A percentile compares a stretch with the other conserved stretches of the same genome.
phyloP scores from a whole-genome alignment of 1,140 invertebrate species.

The Maconellicoccus hirsutus region DNA sequence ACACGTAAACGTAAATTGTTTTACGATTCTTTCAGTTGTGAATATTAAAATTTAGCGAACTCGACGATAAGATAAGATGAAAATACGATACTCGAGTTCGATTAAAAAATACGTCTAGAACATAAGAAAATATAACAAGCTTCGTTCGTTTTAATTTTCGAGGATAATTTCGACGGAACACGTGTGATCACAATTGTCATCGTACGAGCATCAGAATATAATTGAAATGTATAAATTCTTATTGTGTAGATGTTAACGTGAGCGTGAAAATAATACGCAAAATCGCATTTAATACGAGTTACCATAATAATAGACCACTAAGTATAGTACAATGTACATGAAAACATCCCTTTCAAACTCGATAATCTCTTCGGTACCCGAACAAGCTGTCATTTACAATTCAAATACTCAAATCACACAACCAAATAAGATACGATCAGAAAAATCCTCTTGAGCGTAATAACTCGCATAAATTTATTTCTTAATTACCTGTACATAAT shows the following conservation, averaged over 20 bases:
- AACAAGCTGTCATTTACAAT: background rate
- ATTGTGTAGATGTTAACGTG: background rate
- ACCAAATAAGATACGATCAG: too few relatives aligned
- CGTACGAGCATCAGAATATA: background rate
- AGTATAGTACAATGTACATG: background rate
- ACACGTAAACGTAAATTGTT: too few relatives aligned
- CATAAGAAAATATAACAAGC: too few relatives aligned
- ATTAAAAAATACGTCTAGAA: too few relatives aligned
- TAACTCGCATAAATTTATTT: too few relatives aligned
- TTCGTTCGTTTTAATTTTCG: too few relatives aligned
- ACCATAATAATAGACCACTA: background rate
- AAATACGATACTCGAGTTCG: too few relatives aligned
- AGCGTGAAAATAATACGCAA: background rate
- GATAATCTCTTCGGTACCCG: background rate
- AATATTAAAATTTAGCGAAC: too few relatives aligned
- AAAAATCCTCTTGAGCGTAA: too few relatives aligned
- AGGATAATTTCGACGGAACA: background rate
- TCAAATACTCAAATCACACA: background rate
- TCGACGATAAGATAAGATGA: too few relatives aligned
- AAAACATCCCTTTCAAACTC: background rate
- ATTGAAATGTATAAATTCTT: background rate
- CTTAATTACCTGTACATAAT: too few relatives aligned
- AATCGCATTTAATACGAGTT: background rate
- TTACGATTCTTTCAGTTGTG: too few relatives aligned
- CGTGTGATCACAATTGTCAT: background rate